Percentiles rank a stretch among this genome's conserved stretches.
Evolutionary conservation across 2,113 vertebrate species (phyloP).

Genomic region (Odocoileus hemionus): DNA sequence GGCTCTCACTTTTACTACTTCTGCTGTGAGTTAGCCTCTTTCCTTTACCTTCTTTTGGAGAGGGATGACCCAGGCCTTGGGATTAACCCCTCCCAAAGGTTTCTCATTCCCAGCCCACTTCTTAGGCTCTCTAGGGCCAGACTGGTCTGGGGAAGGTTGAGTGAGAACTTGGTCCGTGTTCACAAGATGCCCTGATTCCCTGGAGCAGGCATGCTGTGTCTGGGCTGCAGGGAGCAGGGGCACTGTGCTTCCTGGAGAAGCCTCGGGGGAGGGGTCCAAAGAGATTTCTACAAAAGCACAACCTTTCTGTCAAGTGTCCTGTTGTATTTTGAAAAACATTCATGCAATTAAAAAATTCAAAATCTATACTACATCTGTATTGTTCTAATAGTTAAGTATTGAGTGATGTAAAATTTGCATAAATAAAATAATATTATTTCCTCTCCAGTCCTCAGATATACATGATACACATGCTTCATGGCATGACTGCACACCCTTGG

Average conservation of each 20-base stretch:
- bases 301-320: background rate
- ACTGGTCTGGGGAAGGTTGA: background rate
- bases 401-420: background rate
- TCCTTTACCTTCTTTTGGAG: background rate
- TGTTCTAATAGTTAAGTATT: background rate
- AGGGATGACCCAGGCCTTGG: background rate
- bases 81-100: background rate
- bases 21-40: background rate
- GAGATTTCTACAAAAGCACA: background rate
- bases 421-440: background rate
- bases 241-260: background rate
- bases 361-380: background rate
- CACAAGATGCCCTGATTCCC: background rate
- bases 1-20: background rate
- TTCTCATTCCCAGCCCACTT: background rate
- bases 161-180: background rate
- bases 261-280: background rate
- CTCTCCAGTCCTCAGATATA: background rate
- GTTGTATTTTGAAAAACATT: background rate
- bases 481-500: background rate
- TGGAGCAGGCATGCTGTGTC: background rate
- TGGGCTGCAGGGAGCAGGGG: background rate
- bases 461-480: background rate
- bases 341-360: background rate
- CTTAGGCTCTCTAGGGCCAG: background rate